Conservation (phyloP, 2,113 vertebrate species). For the Varanus salvator region DNA sequence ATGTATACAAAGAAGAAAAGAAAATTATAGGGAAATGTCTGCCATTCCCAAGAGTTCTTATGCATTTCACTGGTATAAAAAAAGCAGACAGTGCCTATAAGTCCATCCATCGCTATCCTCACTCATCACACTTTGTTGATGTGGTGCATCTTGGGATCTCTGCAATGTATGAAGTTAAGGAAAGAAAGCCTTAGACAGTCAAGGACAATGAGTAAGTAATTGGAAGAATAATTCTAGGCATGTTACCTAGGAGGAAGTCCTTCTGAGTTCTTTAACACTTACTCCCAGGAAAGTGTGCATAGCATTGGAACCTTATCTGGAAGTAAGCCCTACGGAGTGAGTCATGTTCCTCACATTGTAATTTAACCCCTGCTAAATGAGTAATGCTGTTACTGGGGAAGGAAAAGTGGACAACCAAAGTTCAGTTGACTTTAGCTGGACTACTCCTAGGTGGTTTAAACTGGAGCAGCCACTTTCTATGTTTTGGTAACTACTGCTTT, state of each 20-base stretch:
- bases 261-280: neutral
- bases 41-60: neutral
- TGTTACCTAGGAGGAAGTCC: neutral
- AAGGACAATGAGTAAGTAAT: neutral
- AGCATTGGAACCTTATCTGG: neutral
- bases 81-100: neutral
- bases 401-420: neutral
- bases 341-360: neutral
- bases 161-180: neutral
- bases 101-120: neutral
- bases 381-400: neutral
- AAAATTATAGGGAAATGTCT: neutral
- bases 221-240: neutral
- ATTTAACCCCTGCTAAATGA: neutral
- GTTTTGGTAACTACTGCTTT: neutral
- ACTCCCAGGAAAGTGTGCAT: neutral
- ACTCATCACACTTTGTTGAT: neutral
- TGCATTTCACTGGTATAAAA: neutral
- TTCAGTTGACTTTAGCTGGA: constrained; percentile 15
- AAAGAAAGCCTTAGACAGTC: too few relatives aligned
- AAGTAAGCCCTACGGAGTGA: neutral
- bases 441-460: neutral
- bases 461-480: neutral
- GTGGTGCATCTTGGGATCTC: neutral
- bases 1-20: too few relatives aligned